phyloP scores from a whole-genome alignment of 2,888 invertebrate genomes.

The Latrodectus elegans region DNA sequence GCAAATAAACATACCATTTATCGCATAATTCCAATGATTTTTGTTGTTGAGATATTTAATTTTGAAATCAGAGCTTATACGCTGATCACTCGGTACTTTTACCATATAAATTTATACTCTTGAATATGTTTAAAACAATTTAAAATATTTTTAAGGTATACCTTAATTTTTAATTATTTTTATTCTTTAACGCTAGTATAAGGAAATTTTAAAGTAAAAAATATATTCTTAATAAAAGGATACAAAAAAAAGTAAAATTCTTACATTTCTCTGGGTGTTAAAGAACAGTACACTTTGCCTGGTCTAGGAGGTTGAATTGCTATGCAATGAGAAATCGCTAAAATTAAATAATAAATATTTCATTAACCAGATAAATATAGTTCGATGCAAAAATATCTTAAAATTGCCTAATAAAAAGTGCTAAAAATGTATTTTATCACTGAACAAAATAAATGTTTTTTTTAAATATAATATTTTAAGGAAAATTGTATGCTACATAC shows the following conservation, averaged over 20 bases:
- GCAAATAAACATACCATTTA: too few species aligned
- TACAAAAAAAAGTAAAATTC: background rate
- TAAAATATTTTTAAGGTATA: background rate
- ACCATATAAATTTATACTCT: too few species aligned
- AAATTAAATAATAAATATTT: background rate
- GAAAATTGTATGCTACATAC: slow-evolving; percentile 1
- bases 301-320: slow-evolving; percentile 40
- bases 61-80: too few species aligned
- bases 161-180: background rate
- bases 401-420: background rate
- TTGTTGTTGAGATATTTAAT: too few species aligned
- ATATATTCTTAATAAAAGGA: background rate
- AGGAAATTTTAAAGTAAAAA: background rate
- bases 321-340: slow-evolving; percentile 23
- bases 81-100: too few species aligned
- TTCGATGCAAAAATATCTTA: background rate
- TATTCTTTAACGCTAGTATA: background rate
- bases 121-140: too few species aligned
- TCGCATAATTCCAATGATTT: too few species aligned
- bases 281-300: slow-evolving; percentile 34
- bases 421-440: background rate
- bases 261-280: slow-evolving; percentile 35
- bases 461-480: background rate
- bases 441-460: background rate
- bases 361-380: background rate